Evolutionary conservation across 2,113 vertebrate species (phyloP).

Genomic region (Seriola quinqueradiata): DNA sequence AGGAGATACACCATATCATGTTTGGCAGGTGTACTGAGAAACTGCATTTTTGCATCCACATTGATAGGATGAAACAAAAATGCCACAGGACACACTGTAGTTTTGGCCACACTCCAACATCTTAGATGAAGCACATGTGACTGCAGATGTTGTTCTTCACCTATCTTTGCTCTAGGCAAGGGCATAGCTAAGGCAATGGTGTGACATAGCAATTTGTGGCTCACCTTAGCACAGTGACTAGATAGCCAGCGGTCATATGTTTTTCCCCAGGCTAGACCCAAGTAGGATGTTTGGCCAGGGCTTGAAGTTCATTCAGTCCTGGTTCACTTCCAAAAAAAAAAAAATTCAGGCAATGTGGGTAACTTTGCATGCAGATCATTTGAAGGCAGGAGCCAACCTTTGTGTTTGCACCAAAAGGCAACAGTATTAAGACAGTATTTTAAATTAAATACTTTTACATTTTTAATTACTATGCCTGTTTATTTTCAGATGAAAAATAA

Average conservation of each 20-base stretch:
- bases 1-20: background rate
- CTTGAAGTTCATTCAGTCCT: conserved; percentile 24
- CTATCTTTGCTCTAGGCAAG: conserved; percentile 46
- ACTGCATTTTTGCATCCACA: background rate
- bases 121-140: conserved; percentile 51
- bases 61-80: conserved; percentile 13
- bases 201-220: conserved; percentile 38
- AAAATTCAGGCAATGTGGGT: background rate
- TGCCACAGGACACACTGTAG: background rate
- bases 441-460: background rate
- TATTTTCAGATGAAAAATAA: background rate
- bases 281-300: conserved; percentile 19
- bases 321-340: background rate
- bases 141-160: conserved; percentile 52
- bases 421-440: too few species aligned
- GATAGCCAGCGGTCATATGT: conserved; percentile 45
- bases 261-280: conserved; percentile 42
- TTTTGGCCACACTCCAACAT: conserved; percentile 22
- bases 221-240: conserved; percentile 33
- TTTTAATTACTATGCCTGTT: background rate
- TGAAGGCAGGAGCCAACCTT: background rate
- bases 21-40: conserved; percentile 4
- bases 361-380: conserved; percentile 1
- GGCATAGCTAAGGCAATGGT: conserved; percentile 31
- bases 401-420: background rate